Base-by-base conservation (phyloP, 2,797 vertebrate genomes). In the Sebastes variabilis region DNA sequence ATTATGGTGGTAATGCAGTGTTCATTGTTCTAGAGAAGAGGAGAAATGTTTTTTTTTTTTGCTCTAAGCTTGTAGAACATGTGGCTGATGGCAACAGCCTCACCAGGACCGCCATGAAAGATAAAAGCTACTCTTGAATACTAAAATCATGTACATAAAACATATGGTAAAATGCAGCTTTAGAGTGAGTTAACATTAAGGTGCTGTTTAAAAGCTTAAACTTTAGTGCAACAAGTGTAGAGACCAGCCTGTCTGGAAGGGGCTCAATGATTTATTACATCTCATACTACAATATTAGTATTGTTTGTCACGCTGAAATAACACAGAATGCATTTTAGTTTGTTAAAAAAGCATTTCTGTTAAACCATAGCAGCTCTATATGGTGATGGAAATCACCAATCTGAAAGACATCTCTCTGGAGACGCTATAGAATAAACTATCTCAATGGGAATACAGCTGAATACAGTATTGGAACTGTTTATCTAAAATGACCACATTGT, bases 1-100 rank as follows among this genome's bases (percentile, higher is more conserved):
- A 94, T 99, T 25, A 93, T 98, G 75, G 95, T 96, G 96, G 98
- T 99, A 89, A 95, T 76, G 42, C 49, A 60, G n/a, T 49, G 32
- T 68, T 82, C 34, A 38, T 29, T 82, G 67, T 75, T 65, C 38
- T n/a, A 34, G 2, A 56, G 54, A 32, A 49, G 52, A 32, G 20
- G 24, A 54, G 14, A n/a, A 52, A 8, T 24, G 9, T 16, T 13
- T 16, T 34, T 6, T 10, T 20, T n/a, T 59, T 38, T 11, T 13
- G 24, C 24, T 56, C 13, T 71, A 10, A 67, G 46, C 25, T 75
- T 24, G 5, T 11, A 32, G 7, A 62, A 34, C 5, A 24, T 54
- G 13, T 25, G 25, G 38, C 30, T 52, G 54, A 66, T 67, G 8
- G 52, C 8, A 72, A 8, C 18, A 34, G 11, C 2, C 6, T 66